Conservation (phyloP, 2,113 vertebrate genomes). For the Oxygymnocypris stewartii region DNA sequence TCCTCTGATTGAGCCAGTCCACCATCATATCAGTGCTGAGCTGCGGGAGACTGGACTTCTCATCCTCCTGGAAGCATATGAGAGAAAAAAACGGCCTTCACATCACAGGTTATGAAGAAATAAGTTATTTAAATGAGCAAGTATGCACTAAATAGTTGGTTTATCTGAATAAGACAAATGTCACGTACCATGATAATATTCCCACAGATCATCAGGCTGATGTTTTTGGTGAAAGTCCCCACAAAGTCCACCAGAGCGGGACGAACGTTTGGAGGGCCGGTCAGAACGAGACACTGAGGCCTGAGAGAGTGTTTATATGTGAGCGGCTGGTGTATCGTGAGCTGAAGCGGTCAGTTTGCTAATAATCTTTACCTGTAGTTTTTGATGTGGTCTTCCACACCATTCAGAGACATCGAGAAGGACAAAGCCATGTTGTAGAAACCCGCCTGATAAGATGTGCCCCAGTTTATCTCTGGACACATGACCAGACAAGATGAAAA, state of each 20-base stretch:
- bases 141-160: accelerated
- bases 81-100: neutral
- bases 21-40: constrained; percentile 58
- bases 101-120: neutral
- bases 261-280: constrained; percentile 70
- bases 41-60: constrained; percentile 38
- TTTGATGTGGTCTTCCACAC: constrained; percentile 76
- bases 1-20: constrained; percentile 74
- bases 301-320: constrained; percentile 50
- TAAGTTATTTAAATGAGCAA: neutral
- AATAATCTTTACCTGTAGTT: constrained; percentile 72
- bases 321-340: neutral
- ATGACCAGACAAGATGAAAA: neutral
- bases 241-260: constrained; percentile 80
- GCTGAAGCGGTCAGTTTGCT: neutral
- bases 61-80: constrained; percentile 57
- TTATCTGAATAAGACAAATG: neutral
- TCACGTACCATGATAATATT: constrained; percentile 72
- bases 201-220: constrained; percentile 81
- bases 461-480: constrained; percentile 75
- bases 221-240: constrained; percentile 74
- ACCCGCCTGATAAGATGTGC: constrained; percentile 73
- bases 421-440: constrained; percentile 77
- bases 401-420: constrained; percentile 68
- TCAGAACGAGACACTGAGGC: constrained; percentile 79